Percentiles rank a stretch among this genome's conserved stretches.
Evolutionary conservation across 2,797 vertebrate genomes (phyloP).

Genomic region (Poecilia gillii): DNA sequence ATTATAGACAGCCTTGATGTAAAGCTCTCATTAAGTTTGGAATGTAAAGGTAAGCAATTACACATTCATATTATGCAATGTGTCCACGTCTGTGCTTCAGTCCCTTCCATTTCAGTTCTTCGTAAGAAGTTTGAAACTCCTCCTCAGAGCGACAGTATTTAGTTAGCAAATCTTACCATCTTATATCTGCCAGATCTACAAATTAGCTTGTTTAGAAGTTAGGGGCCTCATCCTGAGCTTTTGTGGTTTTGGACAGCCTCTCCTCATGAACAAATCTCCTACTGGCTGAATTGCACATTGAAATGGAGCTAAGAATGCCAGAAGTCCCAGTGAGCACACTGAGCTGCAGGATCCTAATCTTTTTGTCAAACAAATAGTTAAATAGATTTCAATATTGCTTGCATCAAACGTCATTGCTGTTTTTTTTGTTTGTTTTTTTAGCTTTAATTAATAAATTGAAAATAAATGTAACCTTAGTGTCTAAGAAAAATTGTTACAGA

Average conservation of each 20-base stretch:
- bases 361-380: neutral
- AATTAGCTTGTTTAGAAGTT: neutral
- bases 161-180: neutral
- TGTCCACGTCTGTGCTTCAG: neutral
- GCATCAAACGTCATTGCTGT: neutral
- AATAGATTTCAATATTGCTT: neutral
- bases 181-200: neutral
- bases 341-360: neutral
- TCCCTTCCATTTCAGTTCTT: neutral
- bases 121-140: neutral
- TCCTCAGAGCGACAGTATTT: neutral
- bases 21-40: neutral
- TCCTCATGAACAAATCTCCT: neutral
- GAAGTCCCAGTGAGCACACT: neutral
- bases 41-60: neutral
- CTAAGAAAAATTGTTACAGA: neutral
- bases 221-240: constrained; percentile 1
- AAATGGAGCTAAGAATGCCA: constrained; percentile 2
- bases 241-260: neutral
- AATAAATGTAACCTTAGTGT: neutral
- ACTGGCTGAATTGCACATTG: neutral
- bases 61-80: neutral
- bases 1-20: neutral
- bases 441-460: neutral
- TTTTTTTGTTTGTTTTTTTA: neutral